Percentiles rank a stretch among this genome's conserved stretches.
phyloP scores from a whole-genome alignment of 2,113 vertebrate genomes.

The Zootoca vivipara region DNA sequence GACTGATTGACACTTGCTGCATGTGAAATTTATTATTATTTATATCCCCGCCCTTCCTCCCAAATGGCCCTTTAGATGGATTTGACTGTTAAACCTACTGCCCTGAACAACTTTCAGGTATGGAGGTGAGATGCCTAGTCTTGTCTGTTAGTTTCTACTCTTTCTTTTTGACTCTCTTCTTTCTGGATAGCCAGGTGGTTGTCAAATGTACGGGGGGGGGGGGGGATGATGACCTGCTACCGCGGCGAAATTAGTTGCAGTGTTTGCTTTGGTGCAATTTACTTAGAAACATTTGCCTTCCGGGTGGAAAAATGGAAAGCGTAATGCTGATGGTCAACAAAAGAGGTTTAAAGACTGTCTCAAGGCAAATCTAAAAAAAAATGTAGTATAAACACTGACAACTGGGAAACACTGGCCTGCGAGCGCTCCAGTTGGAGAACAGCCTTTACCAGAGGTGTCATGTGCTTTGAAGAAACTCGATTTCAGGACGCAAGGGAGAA shows the following conservation, averaged over 20 bases:
- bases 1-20: not conserved
- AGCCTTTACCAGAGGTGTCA: no score
- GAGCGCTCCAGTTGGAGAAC: no score
- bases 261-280: slow-evolving; percentile 32
- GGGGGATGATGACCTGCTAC: not conserved
- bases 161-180: not conserved
- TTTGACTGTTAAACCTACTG: slow-evolving; percentile 10
- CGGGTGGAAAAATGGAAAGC: no score
- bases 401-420: no score
- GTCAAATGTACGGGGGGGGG: not conserved
- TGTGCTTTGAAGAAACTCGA: no score
- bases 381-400: no score
- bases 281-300: slow-evolving; percentile 42
- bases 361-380: no score
- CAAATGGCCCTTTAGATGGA: not conserved
- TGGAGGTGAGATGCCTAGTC: not conserved
- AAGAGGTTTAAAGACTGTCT: no score
- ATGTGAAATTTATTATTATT: no score
- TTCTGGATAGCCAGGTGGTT: slow-evolving; percentile 10
- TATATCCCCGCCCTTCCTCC: no score
- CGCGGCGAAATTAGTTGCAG: not conserved
- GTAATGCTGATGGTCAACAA: no score
- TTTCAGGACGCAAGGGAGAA: no score
- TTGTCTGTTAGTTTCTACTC: not conserved
- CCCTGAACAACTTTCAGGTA: not conserved